Percentiles rank a stretch among this genome's conserved stretches.
Evolutionary conservation across 2,113 vertebrate species (phyloP).

Genomic region (Atractosteus spatula): DNA sequence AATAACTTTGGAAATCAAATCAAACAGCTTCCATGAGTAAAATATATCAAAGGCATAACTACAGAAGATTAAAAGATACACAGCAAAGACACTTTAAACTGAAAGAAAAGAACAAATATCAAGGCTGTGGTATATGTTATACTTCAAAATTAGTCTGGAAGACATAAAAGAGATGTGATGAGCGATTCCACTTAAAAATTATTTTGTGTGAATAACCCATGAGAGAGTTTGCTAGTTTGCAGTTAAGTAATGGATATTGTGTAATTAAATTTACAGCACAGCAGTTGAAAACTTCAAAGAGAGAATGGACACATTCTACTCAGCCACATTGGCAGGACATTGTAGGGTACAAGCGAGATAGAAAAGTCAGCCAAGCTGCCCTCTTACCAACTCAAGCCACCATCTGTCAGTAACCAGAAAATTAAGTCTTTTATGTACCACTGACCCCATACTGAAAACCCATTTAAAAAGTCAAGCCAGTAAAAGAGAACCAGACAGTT

Average conservation of each 20-base stretch:
- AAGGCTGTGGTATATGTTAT: not conserved
- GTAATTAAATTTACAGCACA: not conserved
- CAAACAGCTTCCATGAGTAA: no score
- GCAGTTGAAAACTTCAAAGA: not conserved
- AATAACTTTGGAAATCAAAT: not conserved
- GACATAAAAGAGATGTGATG: no score
- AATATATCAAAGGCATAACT: no score
- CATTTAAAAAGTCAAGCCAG: conserved; percentile 45
- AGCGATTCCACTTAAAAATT: not conserved
- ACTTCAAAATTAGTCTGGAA: no score
- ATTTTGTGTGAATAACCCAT: not conserved
- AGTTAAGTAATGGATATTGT: not conserved
- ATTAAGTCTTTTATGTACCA: conserved; percentile 36
- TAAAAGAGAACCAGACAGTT: conserved; percentile 48
- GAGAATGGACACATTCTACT: not conserved
- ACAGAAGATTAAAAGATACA: no score
- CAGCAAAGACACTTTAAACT: no score
- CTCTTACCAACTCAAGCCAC: conserved; percentile 27
- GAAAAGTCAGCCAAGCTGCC: conserved; percentile 33
- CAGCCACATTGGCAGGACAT: conserved; percentile 1
- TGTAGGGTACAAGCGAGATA: conserved; percentile 30
- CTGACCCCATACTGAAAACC: conserved; percentile 31
- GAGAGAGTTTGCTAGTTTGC: not conserved
- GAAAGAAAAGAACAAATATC: not conserved
- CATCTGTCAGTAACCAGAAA: conserved; percentile 35